Conservation (phyloP, 2,797 vertebrate species). For the Prionace glauca region DNA sequence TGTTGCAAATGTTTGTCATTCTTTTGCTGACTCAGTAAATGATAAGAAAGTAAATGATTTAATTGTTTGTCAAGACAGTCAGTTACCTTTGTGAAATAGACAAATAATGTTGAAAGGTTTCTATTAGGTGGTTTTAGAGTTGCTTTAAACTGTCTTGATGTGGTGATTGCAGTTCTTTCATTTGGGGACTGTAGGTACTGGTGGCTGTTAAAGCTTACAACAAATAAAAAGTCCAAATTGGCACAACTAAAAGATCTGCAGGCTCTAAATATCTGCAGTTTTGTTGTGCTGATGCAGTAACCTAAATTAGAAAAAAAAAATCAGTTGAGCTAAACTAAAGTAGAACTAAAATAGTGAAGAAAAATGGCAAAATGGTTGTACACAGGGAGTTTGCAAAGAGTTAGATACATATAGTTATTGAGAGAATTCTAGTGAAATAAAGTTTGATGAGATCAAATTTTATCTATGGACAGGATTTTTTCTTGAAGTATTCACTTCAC, state of each 20-base stretch:
- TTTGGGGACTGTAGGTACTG: neutral
- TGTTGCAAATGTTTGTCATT: neutral
- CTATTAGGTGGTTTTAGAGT: neutral
- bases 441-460: neutral
- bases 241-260: neutral
- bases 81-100: constrained; percentile 19
- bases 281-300: neutral
- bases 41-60: constrained; percentile 35
- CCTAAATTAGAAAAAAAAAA: neutral
- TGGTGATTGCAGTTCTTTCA: neutral
- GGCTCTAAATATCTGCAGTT: neutral
- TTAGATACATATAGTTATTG: neutral
- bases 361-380: neutral
- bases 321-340: too few species aligned
- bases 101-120: constrained; percentile 32
- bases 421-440: neutral
- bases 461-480: neutral
- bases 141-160: neutral
- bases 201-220: neutral
- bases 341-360: neutral
- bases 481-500: too few species aligned
- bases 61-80: neutral
- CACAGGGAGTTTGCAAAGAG: neutral
- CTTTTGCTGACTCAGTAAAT: neutral
- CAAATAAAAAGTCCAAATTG: neutral